A percentile compares a stretch with the other conserved stretches of the same genome.
These are phyloP conservation scores for Clepsis dumicolana DNA, from an alignment of 2,888 invertebrate species.

Conservation along the genomic window DNA sequence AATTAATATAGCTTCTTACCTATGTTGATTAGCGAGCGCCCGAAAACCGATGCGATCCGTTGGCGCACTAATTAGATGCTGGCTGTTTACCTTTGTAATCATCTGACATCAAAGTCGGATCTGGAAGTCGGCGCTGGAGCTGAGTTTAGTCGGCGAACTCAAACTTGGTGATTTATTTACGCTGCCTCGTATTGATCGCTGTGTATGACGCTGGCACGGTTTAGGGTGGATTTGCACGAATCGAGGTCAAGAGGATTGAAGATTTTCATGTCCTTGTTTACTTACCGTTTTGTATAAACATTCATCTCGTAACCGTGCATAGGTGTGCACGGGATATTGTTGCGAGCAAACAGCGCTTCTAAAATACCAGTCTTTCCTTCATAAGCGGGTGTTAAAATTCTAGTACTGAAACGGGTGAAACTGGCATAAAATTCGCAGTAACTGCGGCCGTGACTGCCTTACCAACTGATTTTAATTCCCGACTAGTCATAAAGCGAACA, in stretches of 20 bases:
- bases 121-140: constrained; percentile 46
- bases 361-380: constrained; percentile 4
- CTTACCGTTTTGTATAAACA: constrained; percentile 58
- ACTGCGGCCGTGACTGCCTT: constrained; percentile 45
- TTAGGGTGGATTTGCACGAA: constrained; percentile 67
- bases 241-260: constrained; percentile 76
- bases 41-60: constrained; percentile 67
- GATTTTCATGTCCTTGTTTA: constrained; percentile 70
- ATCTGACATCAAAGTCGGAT: constrained; percentile 70
- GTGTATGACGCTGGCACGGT: constrained; percentile 67
- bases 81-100: constrained; percentile 73
- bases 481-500: constrained; percentile 52
- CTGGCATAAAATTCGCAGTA: constrained; percentile 43
- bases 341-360: constrained; percentile 20
- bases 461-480: constrained; percentile 53
- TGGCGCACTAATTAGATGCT: constrained; percentile 73
- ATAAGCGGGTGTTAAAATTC: not conserved
- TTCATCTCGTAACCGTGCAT: constrained; percentile 40
- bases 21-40: constrained; percentile 67
- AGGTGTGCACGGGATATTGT: constrained; percentile 27
- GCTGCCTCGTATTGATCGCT: constrained; percentile 76
- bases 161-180: constrained; percentile 82
- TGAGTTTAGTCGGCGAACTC: constrained; percentile 51
- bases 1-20: constrained; percentile 68
- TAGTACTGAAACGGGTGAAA: constrained; percentile 30